Evolutionary conservation across 2,113 vertebrate species (phyloP), one percentile per base, ranked within the genome.

Genomic region (Cyprinodon variegatus): DNA sequence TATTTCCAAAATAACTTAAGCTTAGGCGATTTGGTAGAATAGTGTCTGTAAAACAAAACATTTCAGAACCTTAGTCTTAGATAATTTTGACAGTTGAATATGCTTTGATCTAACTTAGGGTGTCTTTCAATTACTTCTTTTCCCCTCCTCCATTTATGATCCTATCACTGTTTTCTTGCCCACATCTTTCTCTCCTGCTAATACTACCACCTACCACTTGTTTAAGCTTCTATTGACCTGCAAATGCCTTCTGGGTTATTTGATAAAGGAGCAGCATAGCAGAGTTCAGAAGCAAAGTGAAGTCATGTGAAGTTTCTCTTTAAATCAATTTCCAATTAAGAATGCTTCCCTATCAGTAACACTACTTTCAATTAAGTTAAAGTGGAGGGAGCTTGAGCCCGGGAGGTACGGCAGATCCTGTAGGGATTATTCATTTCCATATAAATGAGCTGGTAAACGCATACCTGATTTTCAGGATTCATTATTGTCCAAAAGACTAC

Each of bases 291-390:
- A 72, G 83, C 77, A 84, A 77, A 80, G 68, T 75, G 68, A 83
- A 78, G 62, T 36, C 60, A 82, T 70, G 74, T 76, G 84, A 85
- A 79, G 80, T 82, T 57, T 64, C 77, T 71, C 85, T 71, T 89
- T 89, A 84, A 89, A 93, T 92, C 87, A 88, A 90, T 93, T 88
- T 83, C 84, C 79, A 84, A 93, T 91, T 93, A 87, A 77, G 80
- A 77, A 89, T 83, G 82, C 13, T 70, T 81, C 69, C 61, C 70
- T 78, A 80, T 86, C 68, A 43, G 75, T 61, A 37, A 40, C 65
- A 72, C 71, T 76, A 79, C 70, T 75, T 60, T 68, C 89, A 91
- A 93, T 90, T 86, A 86, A 89, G 85, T 83, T 79, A 82, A 84
- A 65, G 77, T 81, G 77, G 67, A 78, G 74, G 65, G 85, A 74